A percentile compares a stretch with the other conserved stretches of the same genome.
These are phyloP conservation scores for Cyphomyrmex costatus DNA, from an alignment of 1,140 invertebrate genomes.

Conservation along the genomic window DNA sequence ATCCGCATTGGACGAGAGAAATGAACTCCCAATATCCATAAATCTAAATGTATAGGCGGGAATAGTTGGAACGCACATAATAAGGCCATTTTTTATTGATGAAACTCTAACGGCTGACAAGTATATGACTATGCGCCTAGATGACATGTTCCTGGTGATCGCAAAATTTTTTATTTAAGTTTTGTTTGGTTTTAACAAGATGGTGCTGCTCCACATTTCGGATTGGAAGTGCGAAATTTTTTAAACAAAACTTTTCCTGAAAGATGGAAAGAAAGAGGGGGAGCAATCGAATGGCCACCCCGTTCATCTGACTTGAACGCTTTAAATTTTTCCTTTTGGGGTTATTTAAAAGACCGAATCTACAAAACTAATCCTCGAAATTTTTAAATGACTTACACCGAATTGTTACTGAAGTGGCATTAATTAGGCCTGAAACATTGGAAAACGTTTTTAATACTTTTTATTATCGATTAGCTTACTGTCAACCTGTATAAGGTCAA, in stretches of 20 bases:
- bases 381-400: too few species aligned
- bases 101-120: not conserved
- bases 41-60: slow-evolving; percentile 13
- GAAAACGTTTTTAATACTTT: not conserved
- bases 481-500: slow-evolving; percentile 12
- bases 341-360: slow-evolving; percentile 6
- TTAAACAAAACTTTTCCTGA: too few species aligned
- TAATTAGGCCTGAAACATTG: not conserved
- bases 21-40: not conserved
- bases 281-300: not conserved
- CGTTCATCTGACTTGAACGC: not conserved
- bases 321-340: not conserved
- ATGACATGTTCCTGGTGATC: not conserved
- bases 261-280: not conserved
- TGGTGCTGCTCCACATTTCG: not conserved
- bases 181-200: slow-evolving; percentile 19
- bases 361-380: slow-evolving; percentile 15
- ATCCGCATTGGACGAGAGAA: slow-evolving; percentile 16
- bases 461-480: not conserved
- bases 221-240: too few species aligned
- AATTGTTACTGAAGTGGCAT: not conserved
- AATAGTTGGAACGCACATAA: slow-evolving; percentile 18
- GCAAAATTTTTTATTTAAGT: not conserved
- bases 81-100: slow-evolving; percentile 12
- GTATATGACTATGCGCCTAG: not conserved